A percentile compares a stretch with the other conserved stretches of the same genome.
Evolutionary conservation across 2,113 vertebrate species (phyloP).

Genomic region (Amblyopsis rosae): DNA sequence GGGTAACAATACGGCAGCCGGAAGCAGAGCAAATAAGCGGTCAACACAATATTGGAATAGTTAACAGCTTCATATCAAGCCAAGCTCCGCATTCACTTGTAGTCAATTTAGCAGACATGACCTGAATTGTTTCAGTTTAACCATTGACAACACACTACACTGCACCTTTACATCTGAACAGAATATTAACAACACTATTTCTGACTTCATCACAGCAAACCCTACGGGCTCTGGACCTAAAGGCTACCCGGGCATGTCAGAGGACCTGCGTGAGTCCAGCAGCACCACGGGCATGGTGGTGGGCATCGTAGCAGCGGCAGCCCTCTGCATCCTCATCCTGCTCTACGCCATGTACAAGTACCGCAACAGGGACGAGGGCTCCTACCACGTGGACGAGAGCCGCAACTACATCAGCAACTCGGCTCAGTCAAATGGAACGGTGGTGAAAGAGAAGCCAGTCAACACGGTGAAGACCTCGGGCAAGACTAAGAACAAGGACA

Average conservation of each 20-base stretch:
- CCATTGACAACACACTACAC: no score
- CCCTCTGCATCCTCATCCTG: conserved; percentile 97
- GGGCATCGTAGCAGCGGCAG: conserved; percentile 93
- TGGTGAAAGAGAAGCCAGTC: conserved; percentile 95
- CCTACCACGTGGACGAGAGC: conserved; percentile 97
- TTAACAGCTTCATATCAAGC: no score
- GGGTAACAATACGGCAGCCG: no score
- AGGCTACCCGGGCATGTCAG: conserved; percentile 84
- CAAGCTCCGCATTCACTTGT: no score
- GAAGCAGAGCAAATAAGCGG: no score
- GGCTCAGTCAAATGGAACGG: conserved; percentile 95
- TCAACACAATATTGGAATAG: no score
- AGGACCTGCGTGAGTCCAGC: conserved; percentile 94
- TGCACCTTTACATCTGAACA: no score
- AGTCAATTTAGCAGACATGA: no score
- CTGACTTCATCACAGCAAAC: conserved; percentile 80
- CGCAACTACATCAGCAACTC: conserved; percentile 99
- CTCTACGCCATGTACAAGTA: conserved; percentile 99
- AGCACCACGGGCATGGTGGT: conserved; percentile 99
- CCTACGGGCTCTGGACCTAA: conserved; percentile 87
- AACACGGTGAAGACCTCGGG: conserved; percentile 89
- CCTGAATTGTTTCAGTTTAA: no score
- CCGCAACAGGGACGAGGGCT: conserved; percentile 96
- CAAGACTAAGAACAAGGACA: conserved; percentile 99
- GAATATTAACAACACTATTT: not conserved